Evolutionary conservation across 2,113 vertebrate species (phyloP).

Genomic region (Australoheros scitulus): DNA sequence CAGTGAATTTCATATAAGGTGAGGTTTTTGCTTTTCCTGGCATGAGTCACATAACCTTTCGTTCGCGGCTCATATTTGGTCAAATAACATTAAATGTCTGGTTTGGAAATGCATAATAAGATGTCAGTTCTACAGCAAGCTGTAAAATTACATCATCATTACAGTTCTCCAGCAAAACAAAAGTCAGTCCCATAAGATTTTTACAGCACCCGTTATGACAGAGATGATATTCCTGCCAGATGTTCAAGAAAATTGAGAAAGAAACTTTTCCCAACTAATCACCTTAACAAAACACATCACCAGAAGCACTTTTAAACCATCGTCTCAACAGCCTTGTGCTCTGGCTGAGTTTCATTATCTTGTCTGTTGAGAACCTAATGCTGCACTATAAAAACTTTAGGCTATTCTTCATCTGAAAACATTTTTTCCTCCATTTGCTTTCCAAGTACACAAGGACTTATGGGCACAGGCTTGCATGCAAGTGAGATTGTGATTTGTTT

Average conservation of each 20-base stretch:
- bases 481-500: slow-evolving; percentile 26
- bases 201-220: slow-evolving; percentile 57
- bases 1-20: not conserved
- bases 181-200: slow-evolving; percentile 46
- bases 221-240: slow-evolving; percentile 69
- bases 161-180: not conserved
- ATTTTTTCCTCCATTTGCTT: slow-evolving; percentile 8
- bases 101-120: not conserved
- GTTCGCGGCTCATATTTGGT: not conserved
- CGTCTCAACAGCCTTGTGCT: slow-evolving; percentile 39
- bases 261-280: slow-evolving; percentile 48
- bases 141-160: not conserved
- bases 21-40: not conserved
- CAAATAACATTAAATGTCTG: not conserved
- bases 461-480: not conserved
- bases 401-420: slow-evolving; percentile 15
- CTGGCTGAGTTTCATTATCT: slow-evolving; percentile 8
- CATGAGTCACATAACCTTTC: not conserved
- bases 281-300: slow-evolving; percentile 55
- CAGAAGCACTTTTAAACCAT: slow-evolving; percentile 56
- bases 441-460: not conserved
- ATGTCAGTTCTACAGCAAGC: not conserved
- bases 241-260: slow-evolving; percentile 52
- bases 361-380: not conserved
- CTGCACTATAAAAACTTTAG: not conserved